A percentile compares a stretch with the other conserved stretches of the same genome.
phyloP scores from a whole-genome alignment of 2,888 invertebrate genomes.

The Gortyna flavago region DNA sequence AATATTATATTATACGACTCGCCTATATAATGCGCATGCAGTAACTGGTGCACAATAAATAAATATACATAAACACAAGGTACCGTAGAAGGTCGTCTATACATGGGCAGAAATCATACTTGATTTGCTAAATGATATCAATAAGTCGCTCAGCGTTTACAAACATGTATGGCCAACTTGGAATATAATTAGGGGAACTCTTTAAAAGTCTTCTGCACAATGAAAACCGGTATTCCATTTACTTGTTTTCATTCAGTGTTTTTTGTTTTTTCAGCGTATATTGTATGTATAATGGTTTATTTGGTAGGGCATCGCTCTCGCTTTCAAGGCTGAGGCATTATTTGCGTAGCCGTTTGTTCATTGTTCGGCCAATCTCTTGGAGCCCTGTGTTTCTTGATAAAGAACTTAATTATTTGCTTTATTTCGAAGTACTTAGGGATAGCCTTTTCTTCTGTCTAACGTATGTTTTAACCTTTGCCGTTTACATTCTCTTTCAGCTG shows the following conservation, averaged over 20 bases:
- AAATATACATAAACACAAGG: constrained; percentile 4
- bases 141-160: constrained; percentile 4
- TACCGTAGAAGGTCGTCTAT: constrained; percentile 10
- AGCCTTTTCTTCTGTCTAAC: not conserved
- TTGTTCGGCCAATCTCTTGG: constrained; percentile 43
- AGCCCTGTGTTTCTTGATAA: constrained; percentile 31
- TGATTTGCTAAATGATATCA: constrained; percentile 10
- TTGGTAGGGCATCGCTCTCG: constrained; percentile 38
- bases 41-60: constrained; percentile 11
- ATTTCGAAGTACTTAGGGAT: constrained; percentile 2
- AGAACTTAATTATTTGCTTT: constrained; percentile 19
- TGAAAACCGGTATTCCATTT: constrained; percentile 23
- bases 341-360: constrained; percentile 16
- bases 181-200: not conserved
- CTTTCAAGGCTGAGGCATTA: constrained; percentile 35
- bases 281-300: constrained; percentile 15
- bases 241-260: constrained; percentile 18
- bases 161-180: not conserved
- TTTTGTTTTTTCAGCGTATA: not conserved
- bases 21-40: not conserved
- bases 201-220: constrained; percentile 15
- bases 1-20: not conserved
- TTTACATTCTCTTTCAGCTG: not conserved
- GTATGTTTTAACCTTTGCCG: not conserved
- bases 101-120: constrained; percentile 11